Percentiles rank a stretch among this genome's conserved stretches.
Evolutionary conservation across 1,140 invertebrate genomes (phyloP).

Genomic region (Drosophila nasuta): DNA sequence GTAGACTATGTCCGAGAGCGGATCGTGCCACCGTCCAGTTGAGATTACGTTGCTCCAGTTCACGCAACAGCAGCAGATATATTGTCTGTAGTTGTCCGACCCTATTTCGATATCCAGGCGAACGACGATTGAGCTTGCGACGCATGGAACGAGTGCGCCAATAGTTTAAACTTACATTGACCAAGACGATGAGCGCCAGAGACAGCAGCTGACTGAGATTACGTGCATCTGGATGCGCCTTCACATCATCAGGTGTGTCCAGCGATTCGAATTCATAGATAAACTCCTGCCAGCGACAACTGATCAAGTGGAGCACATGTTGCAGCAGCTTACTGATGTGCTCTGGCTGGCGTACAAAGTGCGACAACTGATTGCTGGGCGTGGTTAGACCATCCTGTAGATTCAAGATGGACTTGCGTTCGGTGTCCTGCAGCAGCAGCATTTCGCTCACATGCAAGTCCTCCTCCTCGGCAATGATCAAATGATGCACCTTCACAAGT

Average conservation of each 20-base stretch:
- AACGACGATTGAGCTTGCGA: constrained; percentile 55
- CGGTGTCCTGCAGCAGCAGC: constrained; percentile 86
- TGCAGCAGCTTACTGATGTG: constrained; percentile 89
- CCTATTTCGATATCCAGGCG: constrained; percentile 41
- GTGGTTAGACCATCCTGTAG: constrained; percentile 43
- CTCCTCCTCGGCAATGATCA: constrained; percentile 89
- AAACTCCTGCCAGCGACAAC: constrained; percentile 92
- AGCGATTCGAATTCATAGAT: constrained; percentile 91
- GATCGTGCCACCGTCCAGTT: constrained; percentile 65
- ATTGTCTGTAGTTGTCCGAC: constrained; percentile 56
- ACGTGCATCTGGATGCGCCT: constrained; percentile 40
- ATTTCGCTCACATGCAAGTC: constrained; percentile 90
- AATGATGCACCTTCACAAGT: constrained; percentile 91
- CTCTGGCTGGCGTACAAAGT: constrained; percentile 86
- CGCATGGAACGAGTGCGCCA: constrained; percentile 49
- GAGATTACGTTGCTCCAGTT: constrained; percentile 75
- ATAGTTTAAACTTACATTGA: constrained; percentile 73
- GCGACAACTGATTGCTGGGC: constrained; percentile 55
- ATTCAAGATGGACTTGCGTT: constrained; percentile 38
- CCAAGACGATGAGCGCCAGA: constrained; percentile 68
- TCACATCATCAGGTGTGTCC: constrained; percentile 86
- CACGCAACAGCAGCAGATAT: constrained; percentile 84
- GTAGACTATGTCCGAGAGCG: constrained; percentile 81
- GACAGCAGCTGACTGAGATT: constrained; percentile 72
- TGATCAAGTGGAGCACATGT: constrained; percentile 88